A percentile compares a stretch with the other conserved stretches of the same genome.
Evolutionary conservation across 2,113 vertebrate species (phyloP).

Genomic region (Cryptomyrus ogoouensis): DNA sequence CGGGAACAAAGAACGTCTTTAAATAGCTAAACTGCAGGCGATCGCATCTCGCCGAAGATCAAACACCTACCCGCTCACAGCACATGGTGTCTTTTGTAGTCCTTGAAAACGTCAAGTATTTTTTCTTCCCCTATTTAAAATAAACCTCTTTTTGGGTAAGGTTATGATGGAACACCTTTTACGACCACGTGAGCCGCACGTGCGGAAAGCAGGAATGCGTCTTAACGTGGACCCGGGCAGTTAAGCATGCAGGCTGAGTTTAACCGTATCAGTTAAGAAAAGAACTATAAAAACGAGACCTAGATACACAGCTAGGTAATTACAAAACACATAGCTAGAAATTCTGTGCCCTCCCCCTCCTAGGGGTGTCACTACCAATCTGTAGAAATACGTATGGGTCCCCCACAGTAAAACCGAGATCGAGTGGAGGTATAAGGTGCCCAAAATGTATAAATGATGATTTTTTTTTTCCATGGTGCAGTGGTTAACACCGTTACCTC

Average conservation of each 20-base stretch:
- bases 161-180: background rate
- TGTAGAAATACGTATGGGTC: too few relatives aligned
- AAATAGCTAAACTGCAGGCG: background rate
- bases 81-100: background rate
- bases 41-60: background rate
- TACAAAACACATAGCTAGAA: background rate
- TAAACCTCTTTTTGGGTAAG: background rate
- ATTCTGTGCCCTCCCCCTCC: too few relatives aligned
- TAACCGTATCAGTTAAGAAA: background rate
- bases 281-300: background rate
- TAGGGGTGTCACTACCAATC: too few relatives aligned
- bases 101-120: background rate
- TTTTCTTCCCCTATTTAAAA: background rate
- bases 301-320: background rate
- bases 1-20: background rate
- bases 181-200: background rate
- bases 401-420: too few relatives aligned
- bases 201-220: background rate
- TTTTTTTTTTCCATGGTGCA: background rate
- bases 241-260: background rate
- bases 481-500: background rate
- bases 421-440: too few relatives aligned
- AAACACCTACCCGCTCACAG: background rate
- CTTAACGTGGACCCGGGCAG: background rate
- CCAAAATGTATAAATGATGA: background rate